Base-by-base conservation (phyloP, 2,888 invertebrate genomes). In the Drosophila gaucha region DNA sequence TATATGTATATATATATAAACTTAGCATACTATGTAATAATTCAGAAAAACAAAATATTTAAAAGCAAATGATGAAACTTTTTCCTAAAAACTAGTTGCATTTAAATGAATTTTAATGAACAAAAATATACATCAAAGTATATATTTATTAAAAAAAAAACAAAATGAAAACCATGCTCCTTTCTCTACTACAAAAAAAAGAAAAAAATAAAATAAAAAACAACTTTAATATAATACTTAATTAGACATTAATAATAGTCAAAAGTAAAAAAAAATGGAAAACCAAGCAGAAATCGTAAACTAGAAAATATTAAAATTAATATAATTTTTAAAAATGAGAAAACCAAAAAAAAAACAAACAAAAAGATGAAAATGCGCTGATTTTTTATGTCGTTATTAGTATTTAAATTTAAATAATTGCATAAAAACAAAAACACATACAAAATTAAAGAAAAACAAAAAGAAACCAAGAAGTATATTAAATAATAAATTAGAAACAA, bases 381-480 rank as follows among this genome's bases (percentile, higher is more conserved):
- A 89, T 90, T 90, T 90, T 90, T 90, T 90, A 88, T 90, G 90
- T 90, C 90, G 90, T 90, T 89, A 89, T 89, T 82, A 90, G 89
- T 82, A 89, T 82, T 89, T 85, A 87, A 80, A 82, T 86, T 88
- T 74, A 89, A 71, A 84, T 73, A 86, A 88, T 75, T 79, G 82
- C 85, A 84, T 77, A 73, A 69, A 68, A 68, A 64, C 52, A 43
- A 54, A 56, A 62, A 59, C 67, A 65, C 63, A 75, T 66, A 58
- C n/a, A 58, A 44, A 63, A 50, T 46, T 56, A 36, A 26, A 35
- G 38, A 39, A 62, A 52, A 49, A 35, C 14, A 49, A 63, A 51
- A 24, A 36, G 6, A 41, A 75, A 65, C 31, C 8, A 46, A 50
- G 55, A 67, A 68, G 60, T 66, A 84, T 62, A 67, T 71, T 39